Conservation (phyloP, 53 echinoderm and acorn worm genomes). For the Crossaster papposus region DNA sequence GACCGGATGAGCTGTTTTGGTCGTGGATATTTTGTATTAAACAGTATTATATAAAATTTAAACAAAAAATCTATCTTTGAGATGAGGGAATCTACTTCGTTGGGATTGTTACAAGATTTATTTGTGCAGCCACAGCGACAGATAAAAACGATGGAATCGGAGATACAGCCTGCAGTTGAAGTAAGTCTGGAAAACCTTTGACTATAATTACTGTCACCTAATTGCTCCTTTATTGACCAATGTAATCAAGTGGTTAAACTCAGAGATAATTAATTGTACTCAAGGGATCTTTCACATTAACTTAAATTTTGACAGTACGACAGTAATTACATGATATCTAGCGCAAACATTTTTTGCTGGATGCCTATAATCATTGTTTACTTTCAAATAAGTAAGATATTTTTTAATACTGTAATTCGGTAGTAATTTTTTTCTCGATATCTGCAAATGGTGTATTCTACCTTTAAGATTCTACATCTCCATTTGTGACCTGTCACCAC, state of each 20-base stretch:
- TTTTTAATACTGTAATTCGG: too few species aligned
- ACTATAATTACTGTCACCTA: neutral
- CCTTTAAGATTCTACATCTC: too few species aligned
- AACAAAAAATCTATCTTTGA: neutral
- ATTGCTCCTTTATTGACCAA: neutral
- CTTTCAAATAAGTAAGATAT: too few species aligned
- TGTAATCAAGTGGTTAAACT: neutral
- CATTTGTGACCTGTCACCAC: too few species aligned
- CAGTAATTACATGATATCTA: too few species aligned
- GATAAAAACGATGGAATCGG: slow-evolving; percentile 3
- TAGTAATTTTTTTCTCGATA: too few species aligned
- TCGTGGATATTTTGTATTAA: slow-evolving; percentile 8
- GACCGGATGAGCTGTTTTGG: neutral
- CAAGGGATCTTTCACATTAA: neutral
- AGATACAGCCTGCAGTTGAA: neutral
- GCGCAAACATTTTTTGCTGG: too few species aligned
- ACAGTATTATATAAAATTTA: too few species aligned
- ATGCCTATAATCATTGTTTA: too few species aligned
- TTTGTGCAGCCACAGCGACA: slow-evolving; percentile 11
- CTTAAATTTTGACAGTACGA: neutral
- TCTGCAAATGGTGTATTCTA: too few species aligned
- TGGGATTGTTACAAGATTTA: slow-evolving; percentile 29
- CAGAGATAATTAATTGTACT: neutral
- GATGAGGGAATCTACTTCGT: slow-evolving; percentile 38
- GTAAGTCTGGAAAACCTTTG: slow-evolving; percentile 10